Evolutionary conservation across 1,140 invertebrate genomes (phyloP), one percentile per base, ranked within the genome.

Genomic region (Drosophila burlai): DNA sequence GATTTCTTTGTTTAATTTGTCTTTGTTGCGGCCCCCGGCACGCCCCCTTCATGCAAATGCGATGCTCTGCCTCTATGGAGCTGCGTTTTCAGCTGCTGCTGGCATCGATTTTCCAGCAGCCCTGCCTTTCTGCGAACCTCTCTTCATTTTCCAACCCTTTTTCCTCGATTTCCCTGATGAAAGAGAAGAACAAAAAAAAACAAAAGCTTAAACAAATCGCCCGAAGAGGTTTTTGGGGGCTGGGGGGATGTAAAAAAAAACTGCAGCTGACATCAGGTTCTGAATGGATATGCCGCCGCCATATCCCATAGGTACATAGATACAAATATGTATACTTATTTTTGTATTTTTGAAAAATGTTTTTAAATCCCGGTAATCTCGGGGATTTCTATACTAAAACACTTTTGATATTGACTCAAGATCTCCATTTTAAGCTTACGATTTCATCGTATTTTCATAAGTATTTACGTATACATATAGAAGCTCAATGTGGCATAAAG

Each of bases 1-100:
- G 80, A 76, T 83, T 87, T 86, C 83, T 87, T 86, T 86, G 83
- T 86, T 86, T 83, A 83, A 86, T 87, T 86, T 80, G 83, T 86
- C 83, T 86, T 86, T 86, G 83, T 86, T 87, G 49, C 76, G 65
- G 66, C n/a, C 24, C 42, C 36, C 50, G 67, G 11, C 71, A 49
- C 69, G 45, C 67, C 67, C 45, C 68, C 24, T 47, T 16, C 45
- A 73, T 73, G 67, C 71, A 61, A 73, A 73, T 73, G 54, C 52
- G 66, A 59, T 36, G 68, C 57, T 52, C 31, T 57, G 66, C 11
- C 38, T 49, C 38, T 16, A 71, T 49, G 36, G 58, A 71, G 67
- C 69, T 60, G 31, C 54, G 52, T 42, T 76, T 76, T 67, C 47
- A 76, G 73, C 62, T 76, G 50, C 49, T 52, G n/a, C 18, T 36